Conservation (phyloP, 1,140 invertebrate genomes). For the Penaeus vannamei region DNA sequence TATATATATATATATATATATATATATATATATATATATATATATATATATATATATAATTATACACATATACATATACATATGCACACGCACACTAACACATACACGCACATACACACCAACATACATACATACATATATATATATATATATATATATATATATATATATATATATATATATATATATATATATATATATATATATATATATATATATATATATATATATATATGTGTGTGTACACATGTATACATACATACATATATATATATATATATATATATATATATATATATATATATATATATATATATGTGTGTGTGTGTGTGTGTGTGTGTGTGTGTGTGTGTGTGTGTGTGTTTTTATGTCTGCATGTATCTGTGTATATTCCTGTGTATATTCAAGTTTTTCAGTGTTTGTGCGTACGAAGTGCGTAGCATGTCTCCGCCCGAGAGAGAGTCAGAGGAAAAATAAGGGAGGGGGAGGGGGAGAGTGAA, state of each 20-base stretch:
- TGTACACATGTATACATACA: background rate
- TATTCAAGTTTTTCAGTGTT: too few species aligned
- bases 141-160: background rate
- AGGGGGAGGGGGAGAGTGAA: too few species aligned
- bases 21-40: background rate
- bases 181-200: background rate
- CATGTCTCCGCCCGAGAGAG: too few species aligned
- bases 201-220: background rate
- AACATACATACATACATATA: background rate
- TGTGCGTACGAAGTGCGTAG: too few species aligned
- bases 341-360: background rate
- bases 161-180: background rate
- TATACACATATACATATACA: constrained; percentile 7
- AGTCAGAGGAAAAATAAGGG: too few species aligned
- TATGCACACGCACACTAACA: background rate
- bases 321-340: background rate
- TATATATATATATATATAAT: background rate
- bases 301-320: background rate
- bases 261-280: constrained; percentile 23
- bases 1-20: constrained; percentile 3
- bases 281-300: constrained; percentile 33
- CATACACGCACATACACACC: background rate
- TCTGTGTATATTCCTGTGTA: too few species aligned
- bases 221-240: background rate
- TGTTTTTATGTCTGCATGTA: background rate